Evolutionary conservation across 2,113 vertebrate genomes (phyloP), one percentile per base, ranked within the genome.

Genomic region (Seriola quinqueradiata): DNA sequence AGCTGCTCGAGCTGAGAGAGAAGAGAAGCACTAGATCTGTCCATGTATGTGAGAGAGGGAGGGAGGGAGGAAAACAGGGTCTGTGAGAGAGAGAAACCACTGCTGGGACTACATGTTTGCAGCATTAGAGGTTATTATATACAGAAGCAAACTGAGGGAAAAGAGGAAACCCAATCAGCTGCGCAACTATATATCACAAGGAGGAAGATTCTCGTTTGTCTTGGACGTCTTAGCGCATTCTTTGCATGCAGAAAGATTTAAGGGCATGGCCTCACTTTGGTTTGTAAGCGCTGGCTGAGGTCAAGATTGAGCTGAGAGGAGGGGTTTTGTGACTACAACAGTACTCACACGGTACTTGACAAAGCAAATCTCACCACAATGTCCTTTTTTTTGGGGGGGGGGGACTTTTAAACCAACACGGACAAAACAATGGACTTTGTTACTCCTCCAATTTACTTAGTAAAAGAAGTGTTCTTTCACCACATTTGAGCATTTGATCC

Each of bases 1-100:
- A 96, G 97, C 95, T 77, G 85, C 92, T 57, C 4, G 64, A 81
- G 71, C 71, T 2, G 69, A 70, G 65, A 50, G 65, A 52, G 75
- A 69, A 19, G 42, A 79, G 66, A 65, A 66, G 16, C 50, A 3
- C 58, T 70, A 57, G 76, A 79, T 89, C 71, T 83, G 80, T 81
- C 69, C 82, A 77, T 74, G 78, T 42, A 46, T 71, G 87, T 21
- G 60, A 74, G 81, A 61, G 79, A 44, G 28, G 65, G 77, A 81
- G 66, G 59, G 66, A 71, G 69, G 59, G 66, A 71, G 69, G 69
- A 80, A 83, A 82, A 78, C 48, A 66, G 70, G 68, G 80, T 75
- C 52, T 58, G 75, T 75, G 40, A 17, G 80, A 48, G 74, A 44
- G 40, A 52, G 52, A 84, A 77, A 81, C 38, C 69, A 14, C 81